Evolutionary conservation across 2,113 vertebrate genomes (phyloP).

Genomic region (Gnathonemus longibarbis): DNA sequence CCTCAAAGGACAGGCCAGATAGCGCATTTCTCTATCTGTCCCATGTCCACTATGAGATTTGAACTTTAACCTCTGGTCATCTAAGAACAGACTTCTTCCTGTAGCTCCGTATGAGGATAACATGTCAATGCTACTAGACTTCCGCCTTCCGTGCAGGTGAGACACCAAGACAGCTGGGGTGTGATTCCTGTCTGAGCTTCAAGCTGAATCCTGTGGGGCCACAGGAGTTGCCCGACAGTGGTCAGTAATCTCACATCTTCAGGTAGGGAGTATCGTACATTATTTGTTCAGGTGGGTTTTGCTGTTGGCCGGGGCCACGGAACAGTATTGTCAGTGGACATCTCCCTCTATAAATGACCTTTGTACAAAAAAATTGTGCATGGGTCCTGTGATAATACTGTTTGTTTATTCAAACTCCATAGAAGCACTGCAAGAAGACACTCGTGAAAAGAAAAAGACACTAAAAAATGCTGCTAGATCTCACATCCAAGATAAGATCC

Average conservation of each 20-base stretch:
- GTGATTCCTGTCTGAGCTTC: neutral
- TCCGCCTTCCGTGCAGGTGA: too few relatives aligned
- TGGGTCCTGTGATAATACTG: constrained; percentile 35
- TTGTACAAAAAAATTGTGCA: constrained; percentile 16
- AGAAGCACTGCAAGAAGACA: constrained; percentile 19
- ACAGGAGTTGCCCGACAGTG: neutral
- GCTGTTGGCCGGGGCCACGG: constrained; percentile 52
- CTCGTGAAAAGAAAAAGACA: neutral
- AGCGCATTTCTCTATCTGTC: neutral
- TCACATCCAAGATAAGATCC: neutral
- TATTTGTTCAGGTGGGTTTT: constrained; percentile 67
- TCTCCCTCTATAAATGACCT: constrained; percentile 50
- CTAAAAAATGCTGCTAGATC: neutral
- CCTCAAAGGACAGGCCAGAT: neutral
- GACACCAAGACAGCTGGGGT: neutral
- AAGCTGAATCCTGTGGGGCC: neutral
- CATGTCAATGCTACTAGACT: neutral
- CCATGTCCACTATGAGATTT: neutral
- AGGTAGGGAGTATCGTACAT: constrained; percentile 22
- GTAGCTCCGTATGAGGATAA: neutral
- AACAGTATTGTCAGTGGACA: constrained; percentile 53
- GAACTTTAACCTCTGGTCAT: neutral
- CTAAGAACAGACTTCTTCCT: neutral
- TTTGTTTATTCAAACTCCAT: constrained; percentile 48
- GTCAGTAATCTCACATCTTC: neutral